Evolutionary conservation across 1,140 invertebrate genomes (phyloP).

Genomic region (Aradophagus sp.): DNA sequence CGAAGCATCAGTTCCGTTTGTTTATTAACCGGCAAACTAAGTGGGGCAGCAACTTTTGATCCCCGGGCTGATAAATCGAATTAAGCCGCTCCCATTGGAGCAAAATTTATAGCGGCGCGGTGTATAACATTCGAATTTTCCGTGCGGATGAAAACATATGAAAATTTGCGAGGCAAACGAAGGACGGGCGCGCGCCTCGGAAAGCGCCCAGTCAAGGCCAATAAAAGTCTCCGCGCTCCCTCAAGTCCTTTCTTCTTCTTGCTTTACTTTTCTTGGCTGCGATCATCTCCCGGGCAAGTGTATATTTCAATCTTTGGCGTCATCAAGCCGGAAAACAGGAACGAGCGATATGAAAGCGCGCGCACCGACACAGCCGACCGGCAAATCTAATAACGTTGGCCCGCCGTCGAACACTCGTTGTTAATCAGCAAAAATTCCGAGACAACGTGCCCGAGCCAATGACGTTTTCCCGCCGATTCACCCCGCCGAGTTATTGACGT

Average conservation of each 20-base stretch:
- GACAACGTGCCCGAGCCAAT: too few relatives aligned
- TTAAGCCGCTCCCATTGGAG: slow-evolving; percentile 38
- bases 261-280: slow-evolving; percentile 60
- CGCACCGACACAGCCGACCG: too few relatives aligned
- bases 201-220: slow-evolving; percentile 72
- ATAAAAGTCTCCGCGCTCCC: slow-evolving; percentile 71
- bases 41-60: slow-evolving; percentile 39
- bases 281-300: slow-evolving; percentile 49
- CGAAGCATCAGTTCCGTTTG: too few relatives aligned
- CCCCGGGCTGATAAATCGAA: slow-evolving; percentile 47
- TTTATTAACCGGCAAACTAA: too few relatives aligned
- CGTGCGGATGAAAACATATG: slow-evolving; percentile 74
- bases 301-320: slow-evolving; percentile 58
- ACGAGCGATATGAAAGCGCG: slow-evolving; percentile 32
- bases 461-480: too few relatives aligned
- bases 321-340: slow-evolving; percentile 55
- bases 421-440: neutral
- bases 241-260: slow-evolving; percentile 56
- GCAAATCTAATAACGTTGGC: too few relatives aligned
- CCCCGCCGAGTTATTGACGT: too few relatives aligned
- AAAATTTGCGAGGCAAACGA: slow-evolving; percentile 74
- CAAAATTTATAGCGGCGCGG: slow-evolving; percentile 55
- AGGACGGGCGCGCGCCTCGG: slow-evolving; percentile 66
- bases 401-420: too few relatives aligned
- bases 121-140: slow-evolving; percentile 74